Conservation (phyloP, 2,888 invertebrate genomes). For the Thysanoteuthis rhombus region DNA sequence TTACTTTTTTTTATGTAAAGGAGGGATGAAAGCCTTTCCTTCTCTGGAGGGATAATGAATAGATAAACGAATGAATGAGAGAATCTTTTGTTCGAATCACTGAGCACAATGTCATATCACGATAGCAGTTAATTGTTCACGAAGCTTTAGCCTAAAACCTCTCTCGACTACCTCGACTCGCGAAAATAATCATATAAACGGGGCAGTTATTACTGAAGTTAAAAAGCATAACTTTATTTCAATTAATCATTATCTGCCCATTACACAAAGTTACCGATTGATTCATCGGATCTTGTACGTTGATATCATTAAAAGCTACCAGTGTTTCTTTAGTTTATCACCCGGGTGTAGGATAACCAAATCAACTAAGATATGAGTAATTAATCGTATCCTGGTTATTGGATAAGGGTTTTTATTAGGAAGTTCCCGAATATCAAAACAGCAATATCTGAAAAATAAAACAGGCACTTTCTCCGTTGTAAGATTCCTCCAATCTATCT, state of each 20-base stretch:
- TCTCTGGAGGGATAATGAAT: not conserved
- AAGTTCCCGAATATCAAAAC: not conserved
- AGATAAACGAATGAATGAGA: not conserved
- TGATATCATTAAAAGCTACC: not conserved
- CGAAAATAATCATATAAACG: not conserved
- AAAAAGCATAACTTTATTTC: not conserved
- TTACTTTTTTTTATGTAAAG: not conserved
- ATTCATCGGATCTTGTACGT: not conserved
- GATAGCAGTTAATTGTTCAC: not conserved
- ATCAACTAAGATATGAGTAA: not conserved
- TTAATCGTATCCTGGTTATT: not conserved
- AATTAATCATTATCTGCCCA: not conserved
- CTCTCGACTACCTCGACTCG: not conserved
- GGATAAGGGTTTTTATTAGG: not conserved
- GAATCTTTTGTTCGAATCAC: not conserved
- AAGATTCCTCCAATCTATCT: too few species aligned
- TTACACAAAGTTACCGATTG: not conserved
- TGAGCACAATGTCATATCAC: not conserved
- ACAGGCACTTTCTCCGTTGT: too few species aligned
- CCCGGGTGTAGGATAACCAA: not conserved
- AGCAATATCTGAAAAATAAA: too few species aligned
- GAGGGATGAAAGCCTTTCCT: not conserved
- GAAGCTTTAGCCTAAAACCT: not conserved
- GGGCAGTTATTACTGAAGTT: not conserved
- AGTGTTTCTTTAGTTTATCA: not conserved